These are phyloP conservation scores for Dynastes grantii DNA, from an alignment of 2,888 invertebrate species.

Conservation along the genomic window DNA sequence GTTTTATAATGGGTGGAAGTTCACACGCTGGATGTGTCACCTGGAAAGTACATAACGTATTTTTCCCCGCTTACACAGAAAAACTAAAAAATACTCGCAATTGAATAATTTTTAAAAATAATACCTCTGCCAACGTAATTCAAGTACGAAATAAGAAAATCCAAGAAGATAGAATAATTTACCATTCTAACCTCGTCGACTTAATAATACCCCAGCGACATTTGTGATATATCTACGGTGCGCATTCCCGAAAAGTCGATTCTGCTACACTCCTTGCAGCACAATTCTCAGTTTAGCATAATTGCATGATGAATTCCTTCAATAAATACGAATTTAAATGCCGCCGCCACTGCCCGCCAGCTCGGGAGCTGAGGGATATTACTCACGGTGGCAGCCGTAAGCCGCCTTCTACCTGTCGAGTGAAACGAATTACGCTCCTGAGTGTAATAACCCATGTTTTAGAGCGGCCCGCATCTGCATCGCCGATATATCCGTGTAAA, in stretches of 20 bases:
- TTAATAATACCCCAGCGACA: constrained; percentile 15
- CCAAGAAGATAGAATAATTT: no score
- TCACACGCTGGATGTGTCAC: no score
- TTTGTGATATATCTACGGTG: not conserved
- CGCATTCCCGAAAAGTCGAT: not conserved
- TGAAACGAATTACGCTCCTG: constrained; percentile 45
- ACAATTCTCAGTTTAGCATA: constrained; percentile 43
- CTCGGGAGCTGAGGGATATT: constrained; percentile 38
- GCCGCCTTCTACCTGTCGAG: constrained; percentile 24
- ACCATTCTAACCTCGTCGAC: not conserved
- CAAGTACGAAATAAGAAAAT: no score
- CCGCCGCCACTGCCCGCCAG: not conserved
- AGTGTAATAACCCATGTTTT: constrained; percentile 45
- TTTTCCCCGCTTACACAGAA: no score
- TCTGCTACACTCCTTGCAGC: not conserved
- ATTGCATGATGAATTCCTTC: constrained; percentile 40
- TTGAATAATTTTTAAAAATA: no score
- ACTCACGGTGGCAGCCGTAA: constrained; percentile 20
- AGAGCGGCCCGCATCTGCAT: constrained; percentile 42
- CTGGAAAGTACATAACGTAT: no score
- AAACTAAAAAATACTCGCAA: no score
- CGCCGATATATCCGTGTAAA: constrained; percentile 43
- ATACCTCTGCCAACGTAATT: no score
- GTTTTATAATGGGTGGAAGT: no score
- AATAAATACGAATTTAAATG: constrained; percentile 46